Evolutionary conservation across 2,888 invertebrate species (phyloP).

Genomic region (Ellobium chinense): DNA sequence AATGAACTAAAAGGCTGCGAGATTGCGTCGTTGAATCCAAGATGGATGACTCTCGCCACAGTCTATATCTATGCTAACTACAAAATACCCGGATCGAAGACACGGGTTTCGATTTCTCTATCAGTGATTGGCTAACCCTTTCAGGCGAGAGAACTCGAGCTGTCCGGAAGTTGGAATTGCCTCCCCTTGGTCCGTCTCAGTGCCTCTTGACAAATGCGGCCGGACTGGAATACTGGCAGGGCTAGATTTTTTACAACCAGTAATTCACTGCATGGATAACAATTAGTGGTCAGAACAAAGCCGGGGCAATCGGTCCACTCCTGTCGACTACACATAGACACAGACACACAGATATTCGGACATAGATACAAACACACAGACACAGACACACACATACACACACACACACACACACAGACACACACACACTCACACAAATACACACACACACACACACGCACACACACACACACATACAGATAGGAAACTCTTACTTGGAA

Average conservation of each 20-base stretch:
- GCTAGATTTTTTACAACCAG: too few relatives aligned
- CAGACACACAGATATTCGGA: constrained; percentile 8
- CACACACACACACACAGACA: constrained; percentile 13
- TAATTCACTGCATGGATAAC: too few relatives aligned
- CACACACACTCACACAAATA: neutral
- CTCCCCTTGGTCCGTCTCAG: neutral
- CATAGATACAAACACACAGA: constrained; percentile 25
- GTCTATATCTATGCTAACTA: neutral
- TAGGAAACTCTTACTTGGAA: too few relatives aligned
- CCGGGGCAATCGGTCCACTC: too few relatives aligned
- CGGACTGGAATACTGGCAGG: neutral
- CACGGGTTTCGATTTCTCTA: constrained; percentile 2
- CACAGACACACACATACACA: constrained; percentile 18
- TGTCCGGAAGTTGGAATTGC: neutral
- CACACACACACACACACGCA: constrained; percentile 20
- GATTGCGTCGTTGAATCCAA: neutral
- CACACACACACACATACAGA: constrained; percentile 7
- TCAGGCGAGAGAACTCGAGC: constrained; percentile 15
- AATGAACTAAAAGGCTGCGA: neutral
- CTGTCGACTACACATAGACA: neutral
- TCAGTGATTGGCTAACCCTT: constrained; percentile 13
- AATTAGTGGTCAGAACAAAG: too few relatives aligned
- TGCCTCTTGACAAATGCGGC: neutral
- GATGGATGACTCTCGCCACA: neutral
- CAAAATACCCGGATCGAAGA: neutral